Conservation (phyloP, 2,888 invertebrate genomes). For the Uloborus plumipes region DNA sequence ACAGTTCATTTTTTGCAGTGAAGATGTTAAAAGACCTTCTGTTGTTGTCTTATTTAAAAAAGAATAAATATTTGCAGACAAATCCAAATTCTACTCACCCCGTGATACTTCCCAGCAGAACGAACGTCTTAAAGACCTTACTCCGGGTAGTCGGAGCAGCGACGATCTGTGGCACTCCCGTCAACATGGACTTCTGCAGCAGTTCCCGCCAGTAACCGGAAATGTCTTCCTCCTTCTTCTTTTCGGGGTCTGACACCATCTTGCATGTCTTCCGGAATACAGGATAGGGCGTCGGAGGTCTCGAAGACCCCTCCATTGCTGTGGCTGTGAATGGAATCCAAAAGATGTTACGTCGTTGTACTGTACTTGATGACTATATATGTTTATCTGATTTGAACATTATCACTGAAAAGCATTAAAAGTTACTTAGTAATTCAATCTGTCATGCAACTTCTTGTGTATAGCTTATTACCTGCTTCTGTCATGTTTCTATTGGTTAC, state of each 20-base stretch:
- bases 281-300: slow-evolving; percentile 44
- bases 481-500: no score
- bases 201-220: slow-evolving; percentile 49
- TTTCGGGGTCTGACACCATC: background rate
- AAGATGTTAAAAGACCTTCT: no score
- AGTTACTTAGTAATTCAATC: no score
- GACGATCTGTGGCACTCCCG: slow-evolving; percentile 58
- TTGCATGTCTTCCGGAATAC: slow-evolving; percentile 7
- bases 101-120: slow-evolving; percentile 42
- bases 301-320: background rate
- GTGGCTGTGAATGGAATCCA: slow-evolving; percentile 3
- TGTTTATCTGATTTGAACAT: no score
- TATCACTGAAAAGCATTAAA: no score
- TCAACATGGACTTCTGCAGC: slow-evolving; percentile 57
- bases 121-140: slow-evolving; percentile 57
- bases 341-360: no score
- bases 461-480: no score
- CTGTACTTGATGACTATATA: no score
- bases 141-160: slow-evolving; percentile 39
- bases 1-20: no score
- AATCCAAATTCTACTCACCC: slow-evolving; percentile 24
- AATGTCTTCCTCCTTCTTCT: slow-evolving; percentile 28
- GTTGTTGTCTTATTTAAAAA: no score
- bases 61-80: background rate
- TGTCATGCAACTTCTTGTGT: no score